Evolutionary conservation across 2,888 invertebrate species (phyloP).

Genomic region (Drosophila greeni): DNA sequence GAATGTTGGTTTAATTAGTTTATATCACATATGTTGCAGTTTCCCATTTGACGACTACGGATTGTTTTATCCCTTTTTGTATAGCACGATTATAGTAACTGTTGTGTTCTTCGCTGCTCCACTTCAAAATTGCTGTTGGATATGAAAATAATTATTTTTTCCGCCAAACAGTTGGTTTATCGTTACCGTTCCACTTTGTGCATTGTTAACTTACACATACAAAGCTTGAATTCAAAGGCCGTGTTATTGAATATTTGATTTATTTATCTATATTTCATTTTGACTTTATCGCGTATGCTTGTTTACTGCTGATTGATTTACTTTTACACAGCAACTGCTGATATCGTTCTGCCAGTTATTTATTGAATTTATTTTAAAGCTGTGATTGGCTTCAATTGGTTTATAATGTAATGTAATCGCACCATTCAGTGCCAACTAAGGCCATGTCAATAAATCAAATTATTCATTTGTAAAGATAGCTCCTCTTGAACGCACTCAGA

Average conservation of each 20-base stretch:
- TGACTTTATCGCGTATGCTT: neutral
- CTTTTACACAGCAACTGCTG: neutral
- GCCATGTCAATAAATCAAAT: conserved; percentile 16
- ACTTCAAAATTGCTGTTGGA: conserved; percentile 26
- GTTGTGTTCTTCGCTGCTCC: conserved; percentile 23
- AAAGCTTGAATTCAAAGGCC: conserved; percentile 18
- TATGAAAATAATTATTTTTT: conserved; percentile 21
- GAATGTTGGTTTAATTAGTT: conserved; percentile 41
- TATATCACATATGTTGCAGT: conserved; percentile 68
- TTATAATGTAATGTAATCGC: neutral
- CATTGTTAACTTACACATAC: conserved; percentile 2
- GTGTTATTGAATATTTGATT: conserved; percentile 16
- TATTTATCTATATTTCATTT: neutral
- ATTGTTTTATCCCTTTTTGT: conserved; percentile 22
- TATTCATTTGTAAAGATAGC: conserved; percentile 37
- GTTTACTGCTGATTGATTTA: conserved; percentile 19
- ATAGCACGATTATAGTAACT: conserved; percentile 42
- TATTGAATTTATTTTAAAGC: neutral
- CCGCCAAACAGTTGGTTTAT: neutral
- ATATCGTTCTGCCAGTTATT: neutral
- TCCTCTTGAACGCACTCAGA: conserved; percentile 29
- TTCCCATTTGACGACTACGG: conserved; percentile 38
- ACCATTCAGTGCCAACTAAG: too few relatives aligned
- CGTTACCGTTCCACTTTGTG: neutral
- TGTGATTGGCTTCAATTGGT: neutral